Evolutionary conservation across 2,797 vertebrate species (phyloP).

Genomic region (Enteromius paludinosus): DNA sequence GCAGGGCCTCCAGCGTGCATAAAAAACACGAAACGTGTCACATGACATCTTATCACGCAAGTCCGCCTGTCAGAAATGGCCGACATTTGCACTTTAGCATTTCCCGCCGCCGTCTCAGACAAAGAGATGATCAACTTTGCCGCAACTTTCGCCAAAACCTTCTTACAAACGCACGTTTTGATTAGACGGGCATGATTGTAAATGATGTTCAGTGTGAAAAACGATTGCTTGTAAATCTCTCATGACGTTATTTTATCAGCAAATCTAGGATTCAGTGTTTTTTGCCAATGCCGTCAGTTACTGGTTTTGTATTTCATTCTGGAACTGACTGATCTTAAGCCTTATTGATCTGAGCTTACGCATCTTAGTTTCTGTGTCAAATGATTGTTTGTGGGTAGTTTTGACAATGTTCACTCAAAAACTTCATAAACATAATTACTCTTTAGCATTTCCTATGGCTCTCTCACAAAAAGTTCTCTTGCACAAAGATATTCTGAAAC

Average conservation of each 20-base stretch:
- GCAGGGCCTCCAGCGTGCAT: slow-evolving; percentile 59
- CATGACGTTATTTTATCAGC: background rate
- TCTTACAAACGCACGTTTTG: background rate
- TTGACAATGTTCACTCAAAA: background rate
- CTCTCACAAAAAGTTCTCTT: too few relatives aligned
- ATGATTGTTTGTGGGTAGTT: background rate
- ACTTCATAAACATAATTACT: background rate
- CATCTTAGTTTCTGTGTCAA: background rate
- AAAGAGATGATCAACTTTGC: slow-evolving; percentile 44
- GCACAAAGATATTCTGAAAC: background rate
- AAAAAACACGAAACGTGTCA: slow-evolving; percentile 73
- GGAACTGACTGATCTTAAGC: too few relatives aligned
- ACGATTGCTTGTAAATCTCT: background rate
- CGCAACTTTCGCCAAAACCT: slow-evolving; percentile 15
- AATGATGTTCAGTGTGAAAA: background rate
- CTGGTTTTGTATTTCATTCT: background rate
- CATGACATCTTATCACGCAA: slow-evolving; percentile 73
- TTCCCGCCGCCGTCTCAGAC: slow-evolving; percentile 51
- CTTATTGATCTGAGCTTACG: background rate
- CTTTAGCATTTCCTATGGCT: background rate
- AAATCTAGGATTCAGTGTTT: too few relatives aligned
- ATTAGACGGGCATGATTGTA: too few relatives aligned
- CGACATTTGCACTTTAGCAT: slow-evolving; percentile 66
- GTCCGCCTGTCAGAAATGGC: slow-evolving; percentile 63
- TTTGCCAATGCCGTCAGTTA: too few relatives aligned